Base-by-base conservation (phyloP, 2,888 invertebrate species). In the Nycteola revayana region DNA sequence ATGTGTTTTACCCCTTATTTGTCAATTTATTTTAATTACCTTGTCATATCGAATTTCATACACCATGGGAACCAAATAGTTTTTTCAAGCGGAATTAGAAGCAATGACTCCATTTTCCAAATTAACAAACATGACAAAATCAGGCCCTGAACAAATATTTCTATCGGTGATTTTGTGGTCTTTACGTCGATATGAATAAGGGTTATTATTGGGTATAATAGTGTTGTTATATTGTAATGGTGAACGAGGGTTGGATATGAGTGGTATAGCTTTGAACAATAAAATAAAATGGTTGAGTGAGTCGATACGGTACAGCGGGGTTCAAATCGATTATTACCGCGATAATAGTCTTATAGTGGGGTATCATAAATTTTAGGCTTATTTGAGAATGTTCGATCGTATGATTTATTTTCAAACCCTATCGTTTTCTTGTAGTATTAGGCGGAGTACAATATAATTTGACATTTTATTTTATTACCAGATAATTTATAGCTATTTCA, bases 281-380 rank as follows among this genome's bases (percentile, higher is more conserved):
- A 75, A 84, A 85, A 85, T 84, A 75, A 81, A 83, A 83, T 70
- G 83, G 79, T 75, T 74, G 77, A 77, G 77, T 69, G 75, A 68
- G 66, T 66, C 66, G 69, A 69, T 68, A 69, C 60, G 64, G 66
- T 63, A 75, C 77, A 79, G 60, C 59, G 59, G 81, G 83, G 86
- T 80, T 81, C 79, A 75, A 80, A 85, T 84, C 84, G 86, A 87
- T 86, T 86, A 85, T 79, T 63, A 66, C 61, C 67, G 74, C 64
- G 75, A 79, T 86, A 83, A 85, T 80, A 72, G 76, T 53, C 57
- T 66, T 66, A 65, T 26, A 25, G 49, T 45, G 49, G 46, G 53
- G 56, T 56, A 35, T 64, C 66, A 70, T 14, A 47, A 25, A 34
- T 28, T 47, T 52, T 40, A 1, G n/a, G 25, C 28, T 10, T 36